These are phyloP conservation scores for Podabrus alpinus DNA, from an alignment of 2,888 invertebrate species.

Conservation along the genomic window DNA sequence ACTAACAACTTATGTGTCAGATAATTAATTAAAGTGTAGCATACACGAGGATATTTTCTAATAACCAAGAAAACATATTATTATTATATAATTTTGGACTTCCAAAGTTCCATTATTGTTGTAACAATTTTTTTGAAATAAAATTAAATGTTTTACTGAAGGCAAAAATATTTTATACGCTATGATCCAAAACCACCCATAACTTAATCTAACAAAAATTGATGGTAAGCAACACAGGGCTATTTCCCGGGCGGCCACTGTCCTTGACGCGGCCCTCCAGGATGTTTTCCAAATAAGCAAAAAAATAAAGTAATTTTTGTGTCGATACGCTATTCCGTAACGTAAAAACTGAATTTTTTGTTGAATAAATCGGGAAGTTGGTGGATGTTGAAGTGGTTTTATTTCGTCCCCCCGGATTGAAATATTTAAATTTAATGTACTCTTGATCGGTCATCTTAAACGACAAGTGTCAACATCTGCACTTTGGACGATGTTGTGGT, in stretches of 20 bases:
- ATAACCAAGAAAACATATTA: not conserved
- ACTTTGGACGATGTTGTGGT: constrained; percentile 30
- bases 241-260: too few relatives aligned
- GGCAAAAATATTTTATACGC: too few relatives aligned
- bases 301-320: not conserved
- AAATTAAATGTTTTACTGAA: too few relatives aligned
- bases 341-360: not conserved
- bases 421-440: not conserved
- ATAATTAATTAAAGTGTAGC: not conserved
- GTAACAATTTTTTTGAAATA: too few relatives aligned
- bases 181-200: too few relatives aligned
- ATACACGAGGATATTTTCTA: not conserved
- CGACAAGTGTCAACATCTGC: constrained; percentile 35
- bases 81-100: too few relatives aligned
- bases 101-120: too few relatives aligned
- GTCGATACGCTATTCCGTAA: not conserved
- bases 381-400: not conserved
- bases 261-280: too few relatives aligned
- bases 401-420: not conserved
- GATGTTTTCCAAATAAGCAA: too few relatives aligned
- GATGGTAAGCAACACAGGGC: too few relatives aligned
- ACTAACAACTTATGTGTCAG: not conserved
- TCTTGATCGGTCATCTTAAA: constrained; percentile 30
- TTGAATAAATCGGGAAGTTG: not conserved
- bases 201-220: too few relatives aligned